phyloP scores from a whole-genome alignment of 2,888 invertebrate genomes.

The Steinernema scapterisci region DNA sequence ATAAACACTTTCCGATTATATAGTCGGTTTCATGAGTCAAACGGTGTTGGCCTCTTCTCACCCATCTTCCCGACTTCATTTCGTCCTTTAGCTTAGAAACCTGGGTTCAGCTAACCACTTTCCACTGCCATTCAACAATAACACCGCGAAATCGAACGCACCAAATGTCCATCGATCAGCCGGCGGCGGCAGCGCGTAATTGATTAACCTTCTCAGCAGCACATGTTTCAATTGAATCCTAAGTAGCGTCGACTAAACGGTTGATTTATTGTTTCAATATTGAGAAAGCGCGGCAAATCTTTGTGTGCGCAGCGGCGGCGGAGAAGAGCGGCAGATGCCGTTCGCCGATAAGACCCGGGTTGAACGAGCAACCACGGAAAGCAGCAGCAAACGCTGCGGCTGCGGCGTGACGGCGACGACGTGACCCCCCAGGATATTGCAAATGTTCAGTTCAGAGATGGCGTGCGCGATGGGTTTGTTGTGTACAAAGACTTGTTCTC shows the following conservation, averaged over 20 bases:
- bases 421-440: conserved; percentile 21
- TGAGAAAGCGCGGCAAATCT: conserved; percentile 25
- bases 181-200: too few relatives aligned
- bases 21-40: too few relatives aligned
- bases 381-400: neutral
- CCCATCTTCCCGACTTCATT: too few relatives aligned
- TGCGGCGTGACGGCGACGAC: neutral
- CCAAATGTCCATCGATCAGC: too few relatives aligned
- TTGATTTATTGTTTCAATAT: conserved; percentile 6
- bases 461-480: neutral
- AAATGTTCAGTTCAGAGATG: neutral
- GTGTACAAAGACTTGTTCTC: conserved; percentile 9
- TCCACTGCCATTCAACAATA: too few relatives aligned
- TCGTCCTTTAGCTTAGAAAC: too few relatives aligned
- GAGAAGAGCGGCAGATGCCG: conserved; percentile 29
- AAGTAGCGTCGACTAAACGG: neutral
- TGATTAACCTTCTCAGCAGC: neutral
- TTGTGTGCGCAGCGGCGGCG: neutral
- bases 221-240: neutral
- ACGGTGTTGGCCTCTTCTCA: too few relatives aligned
- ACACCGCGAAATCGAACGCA: too few relatives aligned
- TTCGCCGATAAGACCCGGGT: conserved; percentile 24
- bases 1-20: too few relatives aligned
- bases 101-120: too few relatives aligned
- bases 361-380: neutral